Percentiles rank a stretch among this genome's conserved stretches.
Conservation (phyloP, 2,113 vertebrate genomes). For the Carassius gibelio region DNA sequence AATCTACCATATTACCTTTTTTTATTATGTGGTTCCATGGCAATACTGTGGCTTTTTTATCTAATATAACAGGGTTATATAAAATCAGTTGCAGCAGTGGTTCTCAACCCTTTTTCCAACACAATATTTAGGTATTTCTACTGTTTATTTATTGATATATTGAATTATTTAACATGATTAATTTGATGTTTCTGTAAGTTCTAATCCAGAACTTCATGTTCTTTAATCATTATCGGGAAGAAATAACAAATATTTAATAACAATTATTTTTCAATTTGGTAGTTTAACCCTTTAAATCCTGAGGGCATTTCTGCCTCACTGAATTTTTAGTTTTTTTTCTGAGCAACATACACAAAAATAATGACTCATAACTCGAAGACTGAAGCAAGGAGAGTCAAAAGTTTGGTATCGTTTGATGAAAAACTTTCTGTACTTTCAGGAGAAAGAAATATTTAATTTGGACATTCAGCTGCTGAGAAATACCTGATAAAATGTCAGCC, state of each 20-base stretch:
- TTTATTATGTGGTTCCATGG: neutral
- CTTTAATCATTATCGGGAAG: neutral
- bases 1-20: neutral
- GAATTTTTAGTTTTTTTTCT: no score
- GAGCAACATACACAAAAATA: no score
- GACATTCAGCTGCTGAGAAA: no score
- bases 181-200: neutral
- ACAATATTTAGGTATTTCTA: neutral
- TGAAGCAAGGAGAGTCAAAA: no score
- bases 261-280: neutral
- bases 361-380: no score
- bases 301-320: no score
- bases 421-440: no score
- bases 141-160: neutral
- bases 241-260: neutral
- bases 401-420: no score
- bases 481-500: no score
- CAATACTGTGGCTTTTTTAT: neutral
- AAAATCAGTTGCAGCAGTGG: neutral
- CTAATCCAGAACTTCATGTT: neutral
- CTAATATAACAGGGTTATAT: neutral
- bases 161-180: neutral
- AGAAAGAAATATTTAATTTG: no score
- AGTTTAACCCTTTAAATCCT: no score
- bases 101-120: neutral